Evolutionary conservation across 2,888 invertebrate species (phyloP), one percentile per base, ranked within the genome.

Genomic region (Bellardia pandia): DNA sequence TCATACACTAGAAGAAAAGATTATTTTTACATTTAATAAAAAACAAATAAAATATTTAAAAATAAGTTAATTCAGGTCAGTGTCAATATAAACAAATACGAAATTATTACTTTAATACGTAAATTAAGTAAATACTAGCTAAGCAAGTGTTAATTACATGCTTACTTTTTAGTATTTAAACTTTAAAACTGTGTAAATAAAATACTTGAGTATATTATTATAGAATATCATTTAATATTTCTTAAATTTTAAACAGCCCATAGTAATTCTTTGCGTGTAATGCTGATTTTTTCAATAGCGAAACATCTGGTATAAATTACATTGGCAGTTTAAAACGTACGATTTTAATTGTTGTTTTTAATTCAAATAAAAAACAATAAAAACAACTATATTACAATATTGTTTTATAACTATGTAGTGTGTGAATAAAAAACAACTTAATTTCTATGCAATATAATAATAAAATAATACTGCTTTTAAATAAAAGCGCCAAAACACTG

Each of bases 331-430:
- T 62, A 60, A 62, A 76, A 42, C 42, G 45, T 64, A 74, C 33
- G 37, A 74, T 81, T 81, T 81, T 72, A 81, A 66, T 74, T 56
- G 53, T 37, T 13, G 30, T 40, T 56, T 48, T 81, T 66, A 80
- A 74, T 74, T 66, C 58, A 72, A 62, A 66, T 51, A 37, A 33
- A 76, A 40, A 66, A 42, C 13, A 60, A 62, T n/a, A 37, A 60
- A 13, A 68, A 48, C 68, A 68, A 68, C 13, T 6, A 6, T 3
- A 60, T 71, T 69, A 23, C 23, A 1, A 58, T 58, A 77, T 68
- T 68, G 45, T 68, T 77, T 77, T n/a, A 23, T n/a, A 23, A 23
- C 23, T 23, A 23, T 23, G 33, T 56, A 71, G 23, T 62, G 51
- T 62, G 53, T 30, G 37, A 76, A 75, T 48, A 66, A 64, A 45